Base-by-base conservation (phyloP, 2,113 vertebrate species). In the Grus americana region DNA sequence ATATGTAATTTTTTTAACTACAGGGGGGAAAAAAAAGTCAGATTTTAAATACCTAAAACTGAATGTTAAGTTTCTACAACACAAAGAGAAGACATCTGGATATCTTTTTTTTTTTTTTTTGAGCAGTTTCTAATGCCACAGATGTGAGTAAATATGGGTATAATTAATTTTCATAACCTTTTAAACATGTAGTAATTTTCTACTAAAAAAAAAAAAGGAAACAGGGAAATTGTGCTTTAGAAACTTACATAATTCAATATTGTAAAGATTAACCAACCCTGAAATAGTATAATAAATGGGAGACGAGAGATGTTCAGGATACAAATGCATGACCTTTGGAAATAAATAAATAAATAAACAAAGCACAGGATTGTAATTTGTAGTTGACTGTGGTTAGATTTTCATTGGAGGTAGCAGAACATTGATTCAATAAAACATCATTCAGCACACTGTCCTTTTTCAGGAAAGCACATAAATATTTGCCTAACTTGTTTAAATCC, bases 161-260 rank as follows among this genome's bases (percentile, higher is more conserved):
- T 76, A 88, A 94, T 95, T 95, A 95, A 92, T 97, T 95, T 91
- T 75, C 87, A 90, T 94, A 96, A 90, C 90, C 87, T 95, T 93
- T 81, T 80, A 96, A 91, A 91, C 16, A 36, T 57, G 52, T 40
- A 72, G 49, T n/a, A 95, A 95, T 97, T 97, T 96, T 88, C 46
- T 81, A 49, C 38, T 38, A 46, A 92, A 88, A 84, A 72, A 42
- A 40, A 74, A 59, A 85, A 84, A 63, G 2, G 34, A 47, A 96
- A 79, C 10, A 16, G 29, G 29, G 30, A 97, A 93, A 79, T 83
- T 68, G 24, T 91, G 70, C 72, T 96, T 95, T 70, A 92, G 87
- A 93, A 96, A 93, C 83, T 73, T 94, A 94, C 66, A 83, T 97
- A 92, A 95, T 97, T 96, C 90, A 97, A 91, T 92, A 71, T 67